Evolutionary conservation across 2,888 invertebrate genomes (phyloP).

Genomic region (Pseudococcus jackbeardsleyi): DNA sequence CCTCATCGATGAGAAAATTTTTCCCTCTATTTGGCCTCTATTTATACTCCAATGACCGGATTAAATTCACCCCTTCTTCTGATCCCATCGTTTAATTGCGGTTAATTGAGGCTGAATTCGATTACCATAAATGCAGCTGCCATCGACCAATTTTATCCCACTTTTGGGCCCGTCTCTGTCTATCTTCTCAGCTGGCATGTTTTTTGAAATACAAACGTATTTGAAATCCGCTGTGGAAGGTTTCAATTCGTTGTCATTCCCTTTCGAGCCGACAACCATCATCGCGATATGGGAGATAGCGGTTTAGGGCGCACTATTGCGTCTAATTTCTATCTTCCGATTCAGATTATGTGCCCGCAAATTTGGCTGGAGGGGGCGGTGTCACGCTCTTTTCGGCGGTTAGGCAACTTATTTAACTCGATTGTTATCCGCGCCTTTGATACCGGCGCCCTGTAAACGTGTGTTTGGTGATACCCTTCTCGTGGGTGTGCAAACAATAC

Average conservation of each 20-base stretch:
- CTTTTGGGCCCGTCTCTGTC: background rate
- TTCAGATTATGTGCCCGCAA: background rate
- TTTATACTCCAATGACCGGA: background rate
- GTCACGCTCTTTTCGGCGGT: background rate
- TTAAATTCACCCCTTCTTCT: slow-evolving; percentile 2
- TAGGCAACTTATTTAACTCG: slow-evolving; percentile 38
- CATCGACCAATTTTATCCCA: background rate
- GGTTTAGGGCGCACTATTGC: background rate
- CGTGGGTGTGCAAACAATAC: too few species aligned
- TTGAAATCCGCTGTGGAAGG: background rate
- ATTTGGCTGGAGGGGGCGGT: background rate
- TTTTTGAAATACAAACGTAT: background rate
- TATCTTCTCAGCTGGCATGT: background rate
- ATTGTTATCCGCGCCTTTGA: slow-evolving; percentile 12
- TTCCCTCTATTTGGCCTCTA: background rate
- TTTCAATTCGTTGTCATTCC: background rate
- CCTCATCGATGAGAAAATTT: background rate
- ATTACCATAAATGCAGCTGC: slow-evolving; percentile 10
- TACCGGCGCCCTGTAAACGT: background rate
- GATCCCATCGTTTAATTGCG: slow-evolving; percentile 7
- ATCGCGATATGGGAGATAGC: background rate
- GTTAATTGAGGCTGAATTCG: slow-evolving; percentile 46
- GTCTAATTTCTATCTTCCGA: background rate
- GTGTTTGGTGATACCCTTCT: too few species aligned
- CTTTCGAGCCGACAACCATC: background rate